Conservation (phyloP, 2,797 vertebrate species). For the Chromobotia macracanthus region DNA sequence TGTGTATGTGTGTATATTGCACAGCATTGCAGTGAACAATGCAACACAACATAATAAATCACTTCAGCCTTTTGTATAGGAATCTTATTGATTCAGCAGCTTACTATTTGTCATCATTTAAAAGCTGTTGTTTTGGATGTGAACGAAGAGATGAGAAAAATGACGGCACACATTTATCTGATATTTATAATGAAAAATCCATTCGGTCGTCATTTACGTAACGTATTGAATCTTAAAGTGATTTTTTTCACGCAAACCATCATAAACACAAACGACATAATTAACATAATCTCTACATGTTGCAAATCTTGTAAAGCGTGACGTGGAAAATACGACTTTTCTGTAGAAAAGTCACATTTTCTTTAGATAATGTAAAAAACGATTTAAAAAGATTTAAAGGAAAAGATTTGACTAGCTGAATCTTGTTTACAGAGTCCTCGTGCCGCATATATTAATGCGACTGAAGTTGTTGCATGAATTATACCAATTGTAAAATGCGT, state of each 20-base stretch:
- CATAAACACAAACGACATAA: constrained; percentile 16
- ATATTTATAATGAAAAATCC: constrained; percentile 39
- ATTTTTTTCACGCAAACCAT: constrained; percentile 1
- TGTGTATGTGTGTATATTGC: neutral
- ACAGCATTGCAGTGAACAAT: neutral
- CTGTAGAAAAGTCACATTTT: neutral
- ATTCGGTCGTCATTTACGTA: constrained; percentile 49
- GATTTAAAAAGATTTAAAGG: neutral
- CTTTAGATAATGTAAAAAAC: neutral
- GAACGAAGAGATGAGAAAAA: constrained; percentile 1
- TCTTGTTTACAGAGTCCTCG: neutral
- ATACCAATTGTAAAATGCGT: constrained; percentile 2
- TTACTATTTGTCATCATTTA: constrained; percentile 15
- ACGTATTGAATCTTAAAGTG: constrained; percentile 20
- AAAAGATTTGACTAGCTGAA: neutral
- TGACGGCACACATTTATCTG: constrained; percentile 8
- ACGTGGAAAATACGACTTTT: neutral
- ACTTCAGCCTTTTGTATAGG: neutral
- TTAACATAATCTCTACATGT: neutral
- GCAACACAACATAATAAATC: neutral
- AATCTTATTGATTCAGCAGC: neutral
- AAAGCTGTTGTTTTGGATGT: neutral
- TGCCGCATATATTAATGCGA: neutral
- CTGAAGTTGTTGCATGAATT: neutral
- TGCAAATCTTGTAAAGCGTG: constrained; percentile 2